These are phyloP conservation scores for Bryconaethiops microstoma DNA, from an alignment of 2,797 vertebrate species.

Conservation along the genomic window DNA sequence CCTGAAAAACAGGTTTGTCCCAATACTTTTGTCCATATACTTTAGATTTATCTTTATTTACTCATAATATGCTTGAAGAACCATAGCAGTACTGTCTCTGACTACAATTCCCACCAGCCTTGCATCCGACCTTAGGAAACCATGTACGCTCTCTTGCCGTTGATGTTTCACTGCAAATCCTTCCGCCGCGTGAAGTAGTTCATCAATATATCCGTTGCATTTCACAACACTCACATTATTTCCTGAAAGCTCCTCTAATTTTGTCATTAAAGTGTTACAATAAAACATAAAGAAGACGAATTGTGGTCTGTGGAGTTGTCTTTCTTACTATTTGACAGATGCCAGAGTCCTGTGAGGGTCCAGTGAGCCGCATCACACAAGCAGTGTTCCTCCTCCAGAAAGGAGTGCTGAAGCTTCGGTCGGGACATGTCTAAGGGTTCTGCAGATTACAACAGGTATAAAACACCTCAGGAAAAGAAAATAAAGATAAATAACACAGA, in stretches of 20 bases:
- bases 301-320: not conserved
- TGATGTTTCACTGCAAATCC: conserved; percentile 76
- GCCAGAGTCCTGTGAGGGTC: conserved; percentile 76
- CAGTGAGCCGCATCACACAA: conserved; percentile 71
- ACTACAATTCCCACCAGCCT: conserved; percentile 23
- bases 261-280: not conserved
- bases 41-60: not conserved
- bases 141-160: not conserved
- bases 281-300: no score
- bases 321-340: conserved; percentile 65
- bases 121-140: conserved; percentile 13
- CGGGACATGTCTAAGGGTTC: conserved; percentile 90
- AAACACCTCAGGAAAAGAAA: no score
- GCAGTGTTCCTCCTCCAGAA: conserved; percentile 75
- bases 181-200: conserved; percentile 76
- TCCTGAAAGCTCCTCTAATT: not conserved
- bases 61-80: no score
- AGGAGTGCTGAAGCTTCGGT: conserved; percentile 67
- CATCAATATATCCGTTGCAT: not conserved
- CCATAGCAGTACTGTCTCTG: not conserved
- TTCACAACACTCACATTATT: no score
- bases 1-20: no score
- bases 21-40: no score
- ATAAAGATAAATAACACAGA: no score
- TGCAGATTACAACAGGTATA: conserved; percentile 95